Conservation (phyloP, 1,140 invertebrate species). For the Venustaconcha ellipsiformis region DNA sequence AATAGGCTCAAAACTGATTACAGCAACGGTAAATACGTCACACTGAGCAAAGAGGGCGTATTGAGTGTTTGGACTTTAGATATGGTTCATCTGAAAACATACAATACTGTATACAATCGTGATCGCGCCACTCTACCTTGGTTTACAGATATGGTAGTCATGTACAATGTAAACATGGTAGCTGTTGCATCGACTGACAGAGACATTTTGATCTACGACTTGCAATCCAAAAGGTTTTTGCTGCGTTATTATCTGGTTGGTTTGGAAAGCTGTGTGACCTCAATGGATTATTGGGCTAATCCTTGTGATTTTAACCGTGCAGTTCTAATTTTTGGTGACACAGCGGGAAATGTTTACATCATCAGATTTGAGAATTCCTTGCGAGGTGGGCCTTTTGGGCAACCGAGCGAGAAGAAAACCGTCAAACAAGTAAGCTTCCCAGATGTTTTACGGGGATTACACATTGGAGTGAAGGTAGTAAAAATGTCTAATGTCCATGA, state of each 20-base stretch:
- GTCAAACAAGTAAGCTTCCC: slow-evolving; percentile 41
- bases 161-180: slow-evolving; percentile 60
- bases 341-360: slow-evolving; percentile 46
- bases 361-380: slow-evolving; percentile 47
- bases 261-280: slow-evolving; percentile 44
- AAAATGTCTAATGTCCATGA: slow-evolving; percentile 42
- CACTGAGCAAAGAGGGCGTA: slow-evolving; percentile 51
- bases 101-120: slow-evolving; percentile 19
- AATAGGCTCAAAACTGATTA: slow-evolving; percentile 26
- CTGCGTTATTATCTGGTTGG: slow-evolving; percentile 44
- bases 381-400: slow-evolving; percentile 45
- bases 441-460: slow-evolving; percentile 43
- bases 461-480: slow-evolving; percentile 37
- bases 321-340: slow-evolving; percentile 57
- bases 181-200: slow-evolving; percentile 51
- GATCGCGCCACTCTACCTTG: slow-evolving; percentile 44
- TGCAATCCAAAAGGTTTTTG: slow-evolving; percentile 43
- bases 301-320: slow-evolving; percentile 38
- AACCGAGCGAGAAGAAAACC: slow-evolving; percentile 32
- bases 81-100: slow-evolving; percentile 45
- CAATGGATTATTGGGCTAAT: slow-evolving; percentile 59
- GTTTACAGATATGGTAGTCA: slow-evolving; percentile 53
- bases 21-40: slow-evolving; percentile 43
- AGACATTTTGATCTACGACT: slow-evolving; percentile 56
- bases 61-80: slow-evolving; percentile 50